Evolutionary conservation across 2,888 invertebrate species (phyloP), one percentile per base, ranked within the genome.

Genomic region (Cheilosia grossa): DNA sequence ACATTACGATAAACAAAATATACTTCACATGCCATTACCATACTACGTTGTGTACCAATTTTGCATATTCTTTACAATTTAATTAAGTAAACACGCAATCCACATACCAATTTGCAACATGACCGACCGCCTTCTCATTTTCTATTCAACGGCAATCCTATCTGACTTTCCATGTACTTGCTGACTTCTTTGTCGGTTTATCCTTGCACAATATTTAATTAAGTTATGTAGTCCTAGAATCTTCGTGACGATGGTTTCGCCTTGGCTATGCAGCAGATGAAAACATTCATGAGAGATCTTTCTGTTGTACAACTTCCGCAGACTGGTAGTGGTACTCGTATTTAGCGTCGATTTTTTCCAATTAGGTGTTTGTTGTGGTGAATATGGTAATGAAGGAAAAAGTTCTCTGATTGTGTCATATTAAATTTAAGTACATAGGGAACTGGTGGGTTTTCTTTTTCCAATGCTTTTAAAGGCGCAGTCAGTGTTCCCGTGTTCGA

Each of bases 61-160:
- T 40, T 49, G 49, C 70, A 59, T 49, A 51, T 70, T 27, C 58
- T 19, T 40, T 49, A 40, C 40, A 59, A 58, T 37, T 51, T 59
- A 59, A 59, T 70, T 70, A 59, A 70, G 49, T 24, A 59, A 70
- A 59, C 59, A 59, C 49, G 37, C 49, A 49, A 70, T 59, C 59
- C 49, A 70, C 70, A 59, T 59, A 40, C 58, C 70, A 70, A 70
- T 70, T 70, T 70, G 70, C 59, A 70, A 59, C 58, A 49, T 58
- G 69, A 58, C 70, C 59, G 69, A 58, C 70, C 59, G 59, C 24
- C 49, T 51, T 40, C 59, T 59, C 59, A 70, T 59, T 40, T 70
- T 15, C 59, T 37, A 59, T 70, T 70, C 70, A 49, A 24, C 21
- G 21, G 13, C 37, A 49, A 70, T 19, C 24, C 37, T 42, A 40